phyloP scores from a whole-genome alignment of 1,140 invertebrate species.

The Heliconius hewitsoni region DNA sequence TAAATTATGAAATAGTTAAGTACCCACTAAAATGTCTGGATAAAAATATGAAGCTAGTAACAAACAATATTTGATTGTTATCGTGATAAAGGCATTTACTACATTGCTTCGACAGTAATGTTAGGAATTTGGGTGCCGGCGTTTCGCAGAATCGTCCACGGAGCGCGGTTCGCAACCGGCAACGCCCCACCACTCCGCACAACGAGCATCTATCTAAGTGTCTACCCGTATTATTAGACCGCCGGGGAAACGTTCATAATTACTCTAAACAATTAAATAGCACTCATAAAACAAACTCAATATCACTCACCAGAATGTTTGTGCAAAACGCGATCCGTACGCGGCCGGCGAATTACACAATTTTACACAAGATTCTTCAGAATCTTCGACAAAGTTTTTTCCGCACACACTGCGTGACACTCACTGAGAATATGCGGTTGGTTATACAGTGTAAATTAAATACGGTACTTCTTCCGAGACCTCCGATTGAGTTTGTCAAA shows the following conservation, averaged over 20 bases:
- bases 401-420: constrained; percentile 80
- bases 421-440: constrained; percentile 79
- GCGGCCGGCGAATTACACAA: constrained; percentile 77
- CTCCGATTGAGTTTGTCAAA: constrained; percentile 80
- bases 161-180: constrained; percentile 61
- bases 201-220: constrained; percentile 42
- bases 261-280: constrained; percentile 28
- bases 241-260: constrained; percentile 26
- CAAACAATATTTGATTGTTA: constrained; percentile 11
- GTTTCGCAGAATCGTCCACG: constrained; percentile 68
- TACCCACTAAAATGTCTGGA: constrained; percentile 34
- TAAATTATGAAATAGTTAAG: constrained; percentile 15
- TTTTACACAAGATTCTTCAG: constrained; percentile 80
- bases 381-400: constrained; percentile 81
- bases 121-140: constrained; percentile 65
- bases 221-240: constrained; percentile 48
- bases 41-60: constrained; percentile 15
- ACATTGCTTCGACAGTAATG: constrained; percentile 42
- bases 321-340: constrained; percentile 75
- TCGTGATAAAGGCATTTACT: constrained; percentile 24
- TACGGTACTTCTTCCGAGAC: constrained; percentile 79
- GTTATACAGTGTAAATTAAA: constrained; percentile 79
- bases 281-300: constrained; percentile 23
- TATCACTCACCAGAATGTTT: constrained; percentile 76
- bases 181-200: constrained; percentile 64